Conservation (phyloP, 2,113 vertebrate species). For the Oxyura jamaicensis region DNA sequence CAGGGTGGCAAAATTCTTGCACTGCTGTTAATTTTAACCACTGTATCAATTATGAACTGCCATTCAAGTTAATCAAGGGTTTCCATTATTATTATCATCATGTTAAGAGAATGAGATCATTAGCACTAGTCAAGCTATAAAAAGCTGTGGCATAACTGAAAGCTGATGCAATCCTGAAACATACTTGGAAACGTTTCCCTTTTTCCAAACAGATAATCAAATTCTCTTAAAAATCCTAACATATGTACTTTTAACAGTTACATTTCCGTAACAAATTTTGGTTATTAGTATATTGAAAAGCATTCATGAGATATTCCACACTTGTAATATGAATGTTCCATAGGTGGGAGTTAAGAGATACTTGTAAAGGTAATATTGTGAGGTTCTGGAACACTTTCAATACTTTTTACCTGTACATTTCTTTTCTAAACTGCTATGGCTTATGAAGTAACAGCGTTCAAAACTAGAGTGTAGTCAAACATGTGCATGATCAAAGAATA, state of each 20-base stretch:
- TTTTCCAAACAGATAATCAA: not conserved
- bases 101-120: slow-evolving; percentile 77
- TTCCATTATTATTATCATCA: slow-evolving; percentile 74
- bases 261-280: not conserved
- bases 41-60: slow-evolving; percentile 77
- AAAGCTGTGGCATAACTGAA: slow-evolving; percentile 66
- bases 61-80: slow-evolving; percentile 76
- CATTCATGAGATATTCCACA: not conserved
- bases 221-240: not conserved
- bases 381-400: not conserved
- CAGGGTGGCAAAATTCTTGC: slow-evolving; percentile 40
- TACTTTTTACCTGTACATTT: not conserved
- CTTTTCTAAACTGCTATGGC: not conserved
- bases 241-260: not conserved
- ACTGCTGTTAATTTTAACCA: slow-evolving; percentile 80
- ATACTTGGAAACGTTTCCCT: not conserved
- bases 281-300: not conserved
- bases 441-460: not conserved
- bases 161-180: slow-evolving; percentile 31
- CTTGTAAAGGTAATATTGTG: not conserved
- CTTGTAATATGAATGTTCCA: not conserved
- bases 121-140: slow-evolving; percentile 70
- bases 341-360: not conserved
- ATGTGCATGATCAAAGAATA: not conserved
- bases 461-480: not conserved